A percentile compares a stretch with the other conserved stretches of the same genome.
phyloP scores from a whole-genome alignment of 2,888 invertebrate genomes.

The Drosophila nr. medialis region DNA sequence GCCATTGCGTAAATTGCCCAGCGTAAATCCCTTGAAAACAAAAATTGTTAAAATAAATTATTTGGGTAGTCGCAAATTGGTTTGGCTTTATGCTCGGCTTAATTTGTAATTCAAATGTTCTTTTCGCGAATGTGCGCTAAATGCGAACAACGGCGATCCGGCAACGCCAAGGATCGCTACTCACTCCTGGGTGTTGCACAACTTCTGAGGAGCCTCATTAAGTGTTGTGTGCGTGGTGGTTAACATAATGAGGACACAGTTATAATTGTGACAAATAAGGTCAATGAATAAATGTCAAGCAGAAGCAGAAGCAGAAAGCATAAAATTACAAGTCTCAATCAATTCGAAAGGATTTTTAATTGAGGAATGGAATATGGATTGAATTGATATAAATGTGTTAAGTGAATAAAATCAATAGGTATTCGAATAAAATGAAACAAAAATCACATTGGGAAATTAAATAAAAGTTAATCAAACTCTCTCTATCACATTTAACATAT shows the following conservation, averaged over 20 bases:
- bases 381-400: neutral
- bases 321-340: neutral
- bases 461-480: neutral
- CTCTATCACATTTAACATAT: neutral
- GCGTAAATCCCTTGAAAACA: conserved; percentile 67
- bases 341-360: neutral
- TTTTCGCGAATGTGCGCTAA: conserved; percentile 31
- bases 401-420: neutral
- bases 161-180: conserved; percentile 42
- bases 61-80: conserved; percentile 72
- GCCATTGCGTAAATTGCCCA: conserved; percentile 69
- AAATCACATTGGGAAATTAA: neutral
- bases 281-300: conserved; percentile 11
- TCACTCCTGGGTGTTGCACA: conserved; percentile 6
- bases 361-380: neutral
- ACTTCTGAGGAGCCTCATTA: conserved; percentile 25
- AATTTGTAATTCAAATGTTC: conserved; percentile 76
- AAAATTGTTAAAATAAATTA: conserved; percentile 74
- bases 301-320: neutral
- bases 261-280: neutral
- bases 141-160: conserved; percentile 42
- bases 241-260: neutral
- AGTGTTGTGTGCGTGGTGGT: conserved; percentile 1
- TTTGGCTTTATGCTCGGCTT: conserved; percentile 69
- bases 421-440: neutral